phyloP scores from a whole-genome alignment of 2,113 vertebrate species.

The Corythaixoides concolor region DNA sequence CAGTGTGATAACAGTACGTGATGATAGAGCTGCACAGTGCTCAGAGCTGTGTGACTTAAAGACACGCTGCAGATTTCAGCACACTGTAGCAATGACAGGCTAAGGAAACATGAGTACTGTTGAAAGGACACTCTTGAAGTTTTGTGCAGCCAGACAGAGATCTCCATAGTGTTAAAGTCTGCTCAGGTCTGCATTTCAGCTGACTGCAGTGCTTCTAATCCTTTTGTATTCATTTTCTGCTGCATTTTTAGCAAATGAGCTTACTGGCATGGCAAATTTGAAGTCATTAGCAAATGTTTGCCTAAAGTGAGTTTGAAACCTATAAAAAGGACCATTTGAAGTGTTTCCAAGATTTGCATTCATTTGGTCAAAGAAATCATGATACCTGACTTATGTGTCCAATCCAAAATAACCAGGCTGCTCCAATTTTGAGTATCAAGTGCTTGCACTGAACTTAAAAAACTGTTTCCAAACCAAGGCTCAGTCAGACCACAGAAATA shows the following conservation, averaged over 20 bases:
- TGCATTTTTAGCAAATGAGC: slow-evolving; percentile 1
- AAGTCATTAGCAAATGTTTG: slow-evolving; percentile 5
- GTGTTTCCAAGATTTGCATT: not conserved
- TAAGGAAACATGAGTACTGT: not conserved
- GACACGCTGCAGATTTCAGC: not conserved
- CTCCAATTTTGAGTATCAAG: not conserved
- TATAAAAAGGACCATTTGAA: not conserved
- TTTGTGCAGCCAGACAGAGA: not conserved
- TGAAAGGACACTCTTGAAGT: not conserved
- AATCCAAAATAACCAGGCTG: not conserved
- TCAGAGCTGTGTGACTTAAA: not conserved
- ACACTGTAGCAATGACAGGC: not conserved
- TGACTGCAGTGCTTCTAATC: not conserved
- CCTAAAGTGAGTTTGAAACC: not conserved
- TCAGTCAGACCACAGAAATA: not conserved
- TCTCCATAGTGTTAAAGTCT: not conserved
- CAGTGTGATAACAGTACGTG: not conserved
- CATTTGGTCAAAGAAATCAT: not conserved
- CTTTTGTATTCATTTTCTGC: not conserved
- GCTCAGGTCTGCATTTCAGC: not conserved
- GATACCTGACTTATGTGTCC: not conserved
- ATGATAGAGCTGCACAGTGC: not conserved
- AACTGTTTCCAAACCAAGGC: not conserved
- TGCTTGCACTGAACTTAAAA: not conserved
- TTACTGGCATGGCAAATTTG: not conserved